These are phyloP conservation scores for Macroramphosus scolopax DNA, from an alignment of 2,797 vertebrate species.

Conservation along the genomic window DNA sequence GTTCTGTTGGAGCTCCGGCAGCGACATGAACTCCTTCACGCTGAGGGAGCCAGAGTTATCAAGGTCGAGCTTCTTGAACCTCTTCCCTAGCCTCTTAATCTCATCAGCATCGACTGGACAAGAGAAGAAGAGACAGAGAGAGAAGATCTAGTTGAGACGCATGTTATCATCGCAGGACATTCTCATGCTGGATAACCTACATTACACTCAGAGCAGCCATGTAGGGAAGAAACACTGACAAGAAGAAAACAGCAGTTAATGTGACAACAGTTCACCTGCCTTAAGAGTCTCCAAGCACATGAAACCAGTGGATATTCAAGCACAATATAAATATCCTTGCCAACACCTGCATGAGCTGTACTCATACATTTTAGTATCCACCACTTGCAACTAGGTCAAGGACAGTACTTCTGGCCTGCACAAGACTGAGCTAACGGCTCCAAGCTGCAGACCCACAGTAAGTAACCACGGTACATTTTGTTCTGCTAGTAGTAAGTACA, in stretches of 20 bases:
- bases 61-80: slow-evolving; percentile 99
- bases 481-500: slow-evolving; percentile 11
- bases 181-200: too few species aligned
- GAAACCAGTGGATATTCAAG: not conserved
- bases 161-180: slow-evolving; percentile 5
- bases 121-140: slow-evolving; percentile 35
- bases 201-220: too few species aligned
- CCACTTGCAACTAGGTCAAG: slow-evolving; percentile 48
- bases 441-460: slow-evolving; percentile 24
- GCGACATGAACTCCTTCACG: slow-evolving; percentile 99
- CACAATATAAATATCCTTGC: slow-evolving; percentile 19
- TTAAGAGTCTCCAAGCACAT: not conserved
- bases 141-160: slow-evolving; percentile 83
- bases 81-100: slow-evolving; percentile 99
- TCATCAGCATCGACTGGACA: slow-evolving; percentile 92
- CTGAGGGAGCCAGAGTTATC: slow-evolving; percentile 99
- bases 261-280: not conserved
- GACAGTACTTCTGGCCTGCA: slow-evolving; percentile 29
- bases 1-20: slow-evolving; percentile 98
- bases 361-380: slow-evolving; percentile 34
- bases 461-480: slow-evolving; percentile 24
- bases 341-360: slow-evolving; percentile 27
- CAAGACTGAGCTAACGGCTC: slow-evolving; percentile 21
- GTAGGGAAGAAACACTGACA: too few species aligned
- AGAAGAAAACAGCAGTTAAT: too few species aligned